Evolutionary conservation across 2,113 vertebrate species (phyloP), one percentile per base, ranked within the genome.

Genomic region (Apus apus): DNA sequence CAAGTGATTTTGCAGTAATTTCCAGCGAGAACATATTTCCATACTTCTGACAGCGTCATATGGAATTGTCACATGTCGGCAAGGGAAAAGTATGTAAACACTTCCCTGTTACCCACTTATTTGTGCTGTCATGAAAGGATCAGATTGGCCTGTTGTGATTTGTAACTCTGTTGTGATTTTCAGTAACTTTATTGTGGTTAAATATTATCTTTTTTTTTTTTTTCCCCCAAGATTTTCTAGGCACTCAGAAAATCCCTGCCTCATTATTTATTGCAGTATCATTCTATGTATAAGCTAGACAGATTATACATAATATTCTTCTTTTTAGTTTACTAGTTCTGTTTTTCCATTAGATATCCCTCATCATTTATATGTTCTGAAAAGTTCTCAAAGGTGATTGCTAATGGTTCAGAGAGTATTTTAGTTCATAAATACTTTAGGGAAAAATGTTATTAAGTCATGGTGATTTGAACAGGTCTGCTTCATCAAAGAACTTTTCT

Each of bases 371-470:
- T 82, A 45, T 62, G 5, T 60, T 92, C 68, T 62, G 32, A 46
- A 77, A 88, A 87, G 56, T 92, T 88, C 64, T 81, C 61, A 75
- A 80, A 90, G 54, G 38, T 90, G 46, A 78, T 65, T 71, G 29
- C 18, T 87, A 89, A 84, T 43, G 29, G 38, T 84, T 86, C 51
- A 74, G 61, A 80, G 32, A 81, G 9, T 8, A 90, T 80, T 85
- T 77, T 66, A 48, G 25, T 67, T 94, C 64, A 88, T 74, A 92
- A 95, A 92, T 74, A 79, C 54, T 88, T 94, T 3, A 89, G 18
- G 36, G 34, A 7, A 77, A 94, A 92, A 71, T 48, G 9, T 80
- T 76, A 8, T 68, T 87, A 91, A 87, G 27, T 61, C 6, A 1
- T 72, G 18, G 22, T 65, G 30, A 65, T 76, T 81, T 13, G 15